Base-by-base conservation (phyloP, 2,888 invertebrate genomes). In the Rhimphoctona megacephalus region DNA sequence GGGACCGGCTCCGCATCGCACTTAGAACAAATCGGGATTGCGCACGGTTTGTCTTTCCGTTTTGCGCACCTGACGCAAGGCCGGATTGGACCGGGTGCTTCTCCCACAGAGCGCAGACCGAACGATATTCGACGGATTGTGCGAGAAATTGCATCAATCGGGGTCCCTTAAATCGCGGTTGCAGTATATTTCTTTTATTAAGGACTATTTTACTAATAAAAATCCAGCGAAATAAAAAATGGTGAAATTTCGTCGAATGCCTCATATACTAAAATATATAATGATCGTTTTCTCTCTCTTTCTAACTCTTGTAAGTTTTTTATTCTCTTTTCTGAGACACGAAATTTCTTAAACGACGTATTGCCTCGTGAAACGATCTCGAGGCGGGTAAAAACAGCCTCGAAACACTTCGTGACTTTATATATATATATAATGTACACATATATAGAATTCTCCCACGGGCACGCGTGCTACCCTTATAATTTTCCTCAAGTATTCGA, bases 401-500 rank as follows among this genome's bases (percentile, higher is more conserved):
- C 49, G 66, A 77, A 76, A 81, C 64, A 79, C 39, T 49, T 66
- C 5, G 61, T 30, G 61, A 61, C 30, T 61, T 61, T 30, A 30
- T 30, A n/a, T 30, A 5, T 7, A 61, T 39, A 78, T 74, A 74
- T 46, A 25, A 30, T 25, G 64, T 39, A 72, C 8, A 49, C 22
- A 54, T 39, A 52, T 33, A 46, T 8, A 33, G 33, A 81, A 81
- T 81, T 82, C 69, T 82, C 57, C 43, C 73, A 66, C 52, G 66
- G 69, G 67, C 36, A 64, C 73, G 74, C 81, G 83, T 77, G 83
- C 83, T 81, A 84, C 82, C 85, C 84, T 86, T 89, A 88, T 89
- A 88, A 88, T 89, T 88, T 89, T 88, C 85, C 81, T 85, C 54
- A 33, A 82, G 72, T 69, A 61, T 82, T 57, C 43, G 81, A 78